These are phyloP conservation scores for Xiphophorus maculatus DNA, from an alignment of 2,113 vertebrate species.

Conservation along the genomic window DNA sequence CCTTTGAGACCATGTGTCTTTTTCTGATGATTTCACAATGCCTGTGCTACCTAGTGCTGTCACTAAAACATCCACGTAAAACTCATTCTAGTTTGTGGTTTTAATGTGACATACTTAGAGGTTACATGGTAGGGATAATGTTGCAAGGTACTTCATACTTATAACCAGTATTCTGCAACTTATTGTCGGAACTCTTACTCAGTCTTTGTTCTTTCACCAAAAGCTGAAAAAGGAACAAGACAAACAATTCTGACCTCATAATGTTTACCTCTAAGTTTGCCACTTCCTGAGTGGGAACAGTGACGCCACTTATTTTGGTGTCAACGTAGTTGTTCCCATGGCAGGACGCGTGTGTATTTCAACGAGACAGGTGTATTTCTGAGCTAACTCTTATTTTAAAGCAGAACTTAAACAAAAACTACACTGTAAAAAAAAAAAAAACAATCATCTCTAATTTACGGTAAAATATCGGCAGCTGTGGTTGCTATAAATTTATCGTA, in stretches of 20 bases:
- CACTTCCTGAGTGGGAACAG: constrained; percentile 32
- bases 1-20: too few species aligned
- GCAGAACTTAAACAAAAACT: neutral
- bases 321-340: neutral
- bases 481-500: too few species aligned
- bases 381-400: neutral
- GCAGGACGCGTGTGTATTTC: neutral
- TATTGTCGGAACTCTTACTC: neutral
- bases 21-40: too few species aligned
- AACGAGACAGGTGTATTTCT: neutral
- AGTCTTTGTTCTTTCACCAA: neutral
- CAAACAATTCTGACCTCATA: constrained; percentile 15
- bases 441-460: too few species aligned
- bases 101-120: neutral
- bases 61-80: neutral
- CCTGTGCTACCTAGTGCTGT: neutral
- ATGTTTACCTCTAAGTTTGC: constrained; percentile 1
- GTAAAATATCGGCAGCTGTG: too few species aligned
- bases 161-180: neutral
- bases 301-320: neutral
- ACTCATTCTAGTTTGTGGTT: neutral
- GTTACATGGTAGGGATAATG: neutral
- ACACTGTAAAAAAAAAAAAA: neutral
- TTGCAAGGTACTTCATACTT: neutral
- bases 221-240: neutral